Base-by-base conservation (phyloP, 1,140 invertebrate genomes). In the Ectropis grisescens region DNA sequence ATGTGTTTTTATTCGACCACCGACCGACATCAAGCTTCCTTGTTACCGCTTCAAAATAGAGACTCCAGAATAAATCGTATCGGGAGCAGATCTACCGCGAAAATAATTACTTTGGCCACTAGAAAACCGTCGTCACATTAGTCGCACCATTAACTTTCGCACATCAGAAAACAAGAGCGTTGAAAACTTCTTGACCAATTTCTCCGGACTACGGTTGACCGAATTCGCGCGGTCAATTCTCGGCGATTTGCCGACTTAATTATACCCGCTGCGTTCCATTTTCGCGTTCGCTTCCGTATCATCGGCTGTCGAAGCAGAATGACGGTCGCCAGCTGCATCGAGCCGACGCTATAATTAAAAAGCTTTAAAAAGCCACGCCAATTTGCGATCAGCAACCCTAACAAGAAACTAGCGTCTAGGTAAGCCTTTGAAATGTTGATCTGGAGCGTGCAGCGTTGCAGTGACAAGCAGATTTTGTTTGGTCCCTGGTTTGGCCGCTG, bases 231-330 rank as follows among this genome's bases (percentile, higher is more conserved):
- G 58, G n/a, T 66, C 66, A 58, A 76, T 64, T 59, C 56, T 55
- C 64, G 60, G 52, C 58, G 58, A 67, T 59, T 62, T 66, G 58
- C 70, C 55, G 57, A 58, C 67, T 72, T 76, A 76, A 76, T 76
- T 76, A 74, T 76, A 72, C 66, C 67, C 64, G 64, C 68, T 71
- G 58, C 47, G 71, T 64, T 70, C 71, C 66, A 72, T 72, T 74
- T 76, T 70, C 68, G 61, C 64, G 52, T 54, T 35, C 34, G 60
- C 68, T 69, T 67, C 66, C 66, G 64, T 48, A 57, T 40, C 25
- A 30, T 56, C 40, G 51, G 40, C 49, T 52, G 60, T 61, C 60
- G 62, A 67, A 52, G 47, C 46, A 33, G 36, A 37, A 36, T 52
- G 56, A 51, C 49, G 36, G 42, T 42, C 39, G 33, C 29, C 13